phyloP scores from a whole-genome alignment of 2,113 vertebrate species.

The Pyxicephalus adspersus region DNA sequence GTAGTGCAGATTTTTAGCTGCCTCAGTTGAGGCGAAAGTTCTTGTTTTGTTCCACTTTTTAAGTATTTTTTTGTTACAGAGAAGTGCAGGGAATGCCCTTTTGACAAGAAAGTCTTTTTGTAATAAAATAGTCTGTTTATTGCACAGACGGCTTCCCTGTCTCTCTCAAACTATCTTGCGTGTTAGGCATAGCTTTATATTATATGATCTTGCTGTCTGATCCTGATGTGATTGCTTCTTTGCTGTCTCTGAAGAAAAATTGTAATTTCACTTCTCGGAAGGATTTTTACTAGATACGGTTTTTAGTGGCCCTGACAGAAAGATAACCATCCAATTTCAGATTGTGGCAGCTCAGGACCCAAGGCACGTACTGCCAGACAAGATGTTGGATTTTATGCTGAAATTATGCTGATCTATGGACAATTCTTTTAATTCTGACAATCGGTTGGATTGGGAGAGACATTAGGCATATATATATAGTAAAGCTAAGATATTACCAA shows the following conservation, averaged over 20 bases:
- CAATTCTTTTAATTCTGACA: too few species aligned
- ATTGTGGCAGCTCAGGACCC: background rate
- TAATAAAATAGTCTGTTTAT: slow-evolving; percentile 40
- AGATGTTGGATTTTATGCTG: too few species aligned
- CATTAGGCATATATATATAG: too few species aligned
- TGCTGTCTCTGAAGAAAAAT: slow-evolving; percentile 27
- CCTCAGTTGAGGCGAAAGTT: slow-evolving; percentile 4
- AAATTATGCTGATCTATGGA: too few species aligned
- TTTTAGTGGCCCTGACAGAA: slow-evolving; percentile 6
- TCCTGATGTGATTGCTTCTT: slow-evolving; percentile 40
- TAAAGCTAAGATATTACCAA: too few species aligned
- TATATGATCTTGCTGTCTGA: slow-evolving; percentile 49
- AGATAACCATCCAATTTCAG: slow-evolving; percentile 1
- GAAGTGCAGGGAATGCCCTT: slow-evolving; percentile 41
- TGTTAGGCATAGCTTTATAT: slow-evolving; percentile 49
- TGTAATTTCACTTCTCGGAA: slow-evolving; percentile 17
- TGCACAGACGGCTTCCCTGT: slow-evolving; percentile 23
- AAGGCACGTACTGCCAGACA: too few species aligned
- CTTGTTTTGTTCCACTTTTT: slow-evolving; percentile 36
- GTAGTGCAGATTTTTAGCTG: background rate
- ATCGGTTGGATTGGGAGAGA: too few species aligned
- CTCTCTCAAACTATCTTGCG: slow-evolving; percentile 33
- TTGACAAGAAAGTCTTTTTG: slow-evolving; percentile 36
- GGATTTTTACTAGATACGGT: slow-evolving; percentile 5
- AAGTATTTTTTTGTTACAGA: slow-evolving; percentile 33